phyloP scores from a whole-genome alignment of 2,113 vertebrate species.

The Steatornis caripensis region DNA sequence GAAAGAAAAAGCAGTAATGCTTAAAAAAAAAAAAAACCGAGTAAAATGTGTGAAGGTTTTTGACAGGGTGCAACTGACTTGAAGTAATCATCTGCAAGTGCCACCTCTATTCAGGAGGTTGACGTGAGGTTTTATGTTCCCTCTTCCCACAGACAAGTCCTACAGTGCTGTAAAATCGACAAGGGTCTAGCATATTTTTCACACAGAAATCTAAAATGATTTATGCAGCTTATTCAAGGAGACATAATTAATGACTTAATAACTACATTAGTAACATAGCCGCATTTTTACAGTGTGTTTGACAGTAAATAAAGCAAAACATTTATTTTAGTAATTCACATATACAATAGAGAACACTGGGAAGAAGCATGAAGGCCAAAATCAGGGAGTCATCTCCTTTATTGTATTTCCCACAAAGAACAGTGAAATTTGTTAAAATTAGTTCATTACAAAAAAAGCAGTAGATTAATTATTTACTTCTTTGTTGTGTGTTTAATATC shows the following conservation, averaged over 20 bases:
- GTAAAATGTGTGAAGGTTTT: not conserved
- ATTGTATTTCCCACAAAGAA: not conserved
- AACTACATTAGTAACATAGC: not conserved
- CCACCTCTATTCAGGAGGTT: not conserved
- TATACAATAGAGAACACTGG: not conserved
- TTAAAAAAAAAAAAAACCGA: not conserved
- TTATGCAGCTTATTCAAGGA: not conserved
- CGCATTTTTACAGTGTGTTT: not conserved
- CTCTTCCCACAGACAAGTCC: not conserved
- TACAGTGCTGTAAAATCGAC: not conserved
- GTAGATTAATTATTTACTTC: not conserved
- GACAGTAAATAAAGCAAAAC: not conserved
- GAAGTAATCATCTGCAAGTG: not conserved
- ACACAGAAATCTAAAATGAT: not conserved
- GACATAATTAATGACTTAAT: not conserved
- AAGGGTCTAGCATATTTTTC: not conserved
- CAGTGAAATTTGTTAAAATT: not conserved
- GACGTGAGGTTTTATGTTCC: rapidly evolving
- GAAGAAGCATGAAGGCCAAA: not conserved
- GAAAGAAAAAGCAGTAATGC: not conserved
- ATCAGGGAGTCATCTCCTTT: not conserved
- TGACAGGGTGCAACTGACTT: not conserved
- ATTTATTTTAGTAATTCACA: not conserved
- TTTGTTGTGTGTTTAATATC: not conserved
- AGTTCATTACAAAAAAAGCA: not conserved